phyloP scores from a whole-genome alignment of 1,140 invertebrate species.

The Helicoverpa zea region DNA sequence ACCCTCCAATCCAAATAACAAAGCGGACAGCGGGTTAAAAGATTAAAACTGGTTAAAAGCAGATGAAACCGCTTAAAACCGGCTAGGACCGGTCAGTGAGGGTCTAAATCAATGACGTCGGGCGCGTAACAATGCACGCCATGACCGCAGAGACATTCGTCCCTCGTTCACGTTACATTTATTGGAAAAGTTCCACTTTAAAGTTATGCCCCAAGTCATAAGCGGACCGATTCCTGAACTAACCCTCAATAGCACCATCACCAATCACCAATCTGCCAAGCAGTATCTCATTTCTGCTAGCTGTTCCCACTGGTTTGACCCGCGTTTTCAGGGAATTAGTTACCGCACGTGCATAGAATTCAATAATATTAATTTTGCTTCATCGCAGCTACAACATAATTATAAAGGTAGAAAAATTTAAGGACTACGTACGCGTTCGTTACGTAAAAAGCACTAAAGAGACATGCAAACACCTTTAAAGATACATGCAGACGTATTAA shows the following conservation, averaged over 20 bases:
- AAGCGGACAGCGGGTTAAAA: constrained; percentile 60
- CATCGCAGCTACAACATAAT: too few species aligned
- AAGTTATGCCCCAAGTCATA: constrained; percentile 53
- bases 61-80: constrained; percentile 48
- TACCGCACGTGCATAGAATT: background rate
- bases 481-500: background rate
- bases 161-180: constrained; percentile 70
- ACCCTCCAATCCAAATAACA: constrained; percentile 60
- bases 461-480: too few species aligned
- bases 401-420: too few species aligned
- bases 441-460: too few species aligned
- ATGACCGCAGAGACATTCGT: constrained; percentile 69
- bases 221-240: constrained; percentile 30
- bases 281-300: background rate
- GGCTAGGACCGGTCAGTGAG: constrained; percentile 31
- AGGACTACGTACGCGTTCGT: too few species aligned
- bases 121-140: constrained; percentile 71
- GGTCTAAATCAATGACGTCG: constrained; percentile 68
- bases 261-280: too few species aligned
- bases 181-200: constrained; percentile 81
- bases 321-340: too few species aligned
- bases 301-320: background rate
- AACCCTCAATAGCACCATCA: background rate
- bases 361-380: too few species aligned
- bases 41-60: constrained; percentile 72